Conservation (phyloP, 2,888 invertebrate genomes). For the Heliconius ismenius region DNA sequence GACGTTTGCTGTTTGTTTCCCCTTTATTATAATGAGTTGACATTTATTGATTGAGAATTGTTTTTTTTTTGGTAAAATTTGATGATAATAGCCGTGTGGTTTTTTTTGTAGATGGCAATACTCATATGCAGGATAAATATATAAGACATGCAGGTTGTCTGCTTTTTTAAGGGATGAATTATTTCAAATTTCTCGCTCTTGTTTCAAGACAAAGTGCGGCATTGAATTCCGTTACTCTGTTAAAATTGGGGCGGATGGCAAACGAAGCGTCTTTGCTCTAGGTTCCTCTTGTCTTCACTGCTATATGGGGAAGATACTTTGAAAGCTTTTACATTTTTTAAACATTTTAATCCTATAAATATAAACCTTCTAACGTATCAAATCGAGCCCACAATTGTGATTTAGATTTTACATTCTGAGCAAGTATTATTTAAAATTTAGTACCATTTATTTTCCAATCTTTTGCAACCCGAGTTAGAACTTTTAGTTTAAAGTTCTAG, state of each 20-base stretch:
- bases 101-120: no score
- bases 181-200: not conserved
- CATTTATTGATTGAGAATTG: not conserved
- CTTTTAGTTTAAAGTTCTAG: constrained; percentile 4
- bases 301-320: no score
- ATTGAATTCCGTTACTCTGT: no score
- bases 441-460: not conserved
- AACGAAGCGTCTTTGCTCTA: no score
- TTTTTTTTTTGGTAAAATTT: not conserved
- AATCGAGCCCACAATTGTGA: not conserved
- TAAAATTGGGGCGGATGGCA: not conserved
- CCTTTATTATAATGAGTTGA: not conserved
- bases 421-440: not conserved
- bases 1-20: not conserved
- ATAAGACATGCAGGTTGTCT: not conserved
- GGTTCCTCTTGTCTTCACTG: no score
- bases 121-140: no score
- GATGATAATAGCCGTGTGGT: not conserved
- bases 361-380: no score
- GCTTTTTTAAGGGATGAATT: not conserved
- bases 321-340: no score
- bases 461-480: not conserved
- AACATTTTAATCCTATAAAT: no score
- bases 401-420: not conserved
- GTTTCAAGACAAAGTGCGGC: not conserved